phyloP scores from a whole-genome alignment of 1,140 invertebrate species.

The Heliconius congener region DNA sequence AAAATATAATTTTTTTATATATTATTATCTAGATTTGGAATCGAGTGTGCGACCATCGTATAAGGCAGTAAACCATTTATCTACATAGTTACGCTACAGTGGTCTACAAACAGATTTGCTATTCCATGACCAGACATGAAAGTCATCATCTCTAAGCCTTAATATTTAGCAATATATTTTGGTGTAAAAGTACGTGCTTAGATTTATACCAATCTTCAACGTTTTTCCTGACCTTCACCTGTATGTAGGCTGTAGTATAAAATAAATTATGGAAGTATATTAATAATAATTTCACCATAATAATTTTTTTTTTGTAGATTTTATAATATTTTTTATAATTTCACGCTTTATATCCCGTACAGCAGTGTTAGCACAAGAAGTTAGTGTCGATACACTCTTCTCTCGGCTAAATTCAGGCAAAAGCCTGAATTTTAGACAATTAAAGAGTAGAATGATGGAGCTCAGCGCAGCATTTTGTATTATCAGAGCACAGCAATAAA shows the following conservation, averaged over 20 bases:
- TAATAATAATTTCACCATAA: neutral
- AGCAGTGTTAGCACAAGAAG: too few relatives aligned
- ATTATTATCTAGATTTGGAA: too few relatives aligned
- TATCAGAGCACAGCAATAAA: too few relatives aligned
- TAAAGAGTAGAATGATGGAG: too few relatives aligned
- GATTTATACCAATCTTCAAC: neutral
- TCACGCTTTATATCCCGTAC: too few relatives aligned
- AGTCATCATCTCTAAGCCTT: slow-evolving; percentile 1
- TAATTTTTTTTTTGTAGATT: neutral
- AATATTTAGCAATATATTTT: slow-evolving; percentile 2
- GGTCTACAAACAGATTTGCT: neutral
- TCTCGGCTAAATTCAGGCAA: too few relatives aligned
- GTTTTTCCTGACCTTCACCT: neutral
- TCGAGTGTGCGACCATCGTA: too few relatives aligned
- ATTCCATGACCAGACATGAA: neutral
- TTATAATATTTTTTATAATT: neutral
- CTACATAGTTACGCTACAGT: neutral
- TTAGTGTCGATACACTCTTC: too few relatives aligned
- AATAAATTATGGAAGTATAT: neutral
- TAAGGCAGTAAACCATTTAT: neutral
- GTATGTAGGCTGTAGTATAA: neutral
- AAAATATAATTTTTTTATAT: too few relatives aligned
- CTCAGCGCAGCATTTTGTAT: too few relatives aligned
- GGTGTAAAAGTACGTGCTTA: slow-evolving; percentile 2
- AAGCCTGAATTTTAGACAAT: too few relatives aligned